Conservation (phyloP, 2,113 vertebrate species). For the Nycticorax nycticorax region DNA sequence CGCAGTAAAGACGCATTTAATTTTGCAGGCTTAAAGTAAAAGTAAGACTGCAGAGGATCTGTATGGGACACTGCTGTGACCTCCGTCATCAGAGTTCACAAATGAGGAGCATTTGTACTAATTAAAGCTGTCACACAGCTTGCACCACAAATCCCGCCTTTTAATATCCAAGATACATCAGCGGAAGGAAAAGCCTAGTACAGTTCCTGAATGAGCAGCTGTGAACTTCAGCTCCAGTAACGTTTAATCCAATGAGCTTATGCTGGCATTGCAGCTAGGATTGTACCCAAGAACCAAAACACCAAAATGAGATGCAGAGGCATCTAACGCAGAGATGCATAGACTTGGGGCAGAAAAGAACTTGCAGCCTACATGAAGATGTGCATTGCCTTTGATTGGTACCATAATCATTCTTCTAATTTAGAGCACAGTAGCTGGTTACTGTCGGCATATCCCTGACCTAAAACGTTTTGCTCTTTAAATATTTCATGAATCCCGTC, state of each 20-base stretch:
- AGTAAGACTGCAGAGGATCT: neutral
- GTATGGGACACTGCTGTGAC: neutral
- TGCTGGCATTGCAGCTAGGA: neutral
- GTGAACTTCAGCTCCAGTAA: neutral
- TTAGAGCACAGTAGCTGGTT: neutral
- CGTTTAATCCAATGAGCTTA: neutral
- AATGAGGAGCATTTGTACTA: neutral
- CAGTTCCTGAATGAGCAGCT: neutral
- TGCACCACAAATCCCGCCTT: neutral
- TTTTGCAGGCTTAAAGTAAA: neutral
- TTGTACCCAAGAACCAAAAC: neutral
- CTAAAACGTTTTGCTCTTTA: neutral
- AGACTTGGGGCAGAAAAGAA: neutral
- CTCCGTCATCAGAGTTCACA: neutral
- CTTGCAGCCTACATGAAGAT: neutral
- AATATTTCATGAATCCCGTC: neutral
- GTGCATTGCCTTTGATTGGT: neutral
- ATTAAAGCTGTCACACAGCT: neutral
- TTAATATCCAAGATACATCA: neutral
- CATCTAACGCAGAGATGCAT: neutral
- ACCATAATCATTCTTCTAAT: neutral
- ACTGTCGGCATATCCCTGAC: neutral
- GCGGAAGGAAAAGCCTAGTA: neutral
- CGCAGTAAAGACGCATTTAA: neutral
- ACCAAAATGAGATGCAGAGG: neutral